Conservation (phyloP, 2,888 invertebrate species). For the Trilocha varians region DNA sequence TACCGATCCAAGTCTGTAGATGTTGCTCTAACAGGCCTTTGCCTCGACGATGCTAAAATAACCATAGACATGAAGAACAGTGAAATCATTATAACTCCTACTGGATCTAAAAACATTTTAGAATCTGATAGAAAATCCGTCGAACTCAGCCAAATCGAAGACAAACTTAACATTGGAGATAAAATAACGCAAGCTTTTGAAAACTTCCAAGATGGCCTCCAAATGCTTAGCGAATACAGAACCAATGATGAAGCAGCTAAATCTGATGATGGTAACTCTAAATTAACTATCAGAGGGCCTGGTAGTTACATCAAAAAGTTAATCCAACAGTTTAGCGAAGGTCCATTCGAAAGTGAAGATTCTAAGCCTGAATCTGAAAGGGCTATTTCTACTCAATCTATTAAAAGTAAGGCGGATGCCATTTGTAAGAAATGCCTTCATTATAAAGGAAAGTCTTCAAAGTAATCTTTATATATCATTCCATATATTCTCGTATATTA, state of each 20-base stretch:
- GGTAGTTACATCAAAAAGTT: constrained; percentile 64
- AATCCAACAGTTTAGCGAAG: constrained; percentile 67
- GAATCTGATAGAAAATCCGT: constrained; percentile 27
- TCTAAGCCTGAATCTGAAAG: constrained; percentile 52
- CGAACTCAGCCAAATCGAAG: constrained; percentile 41
- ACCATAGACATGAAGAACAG: constrained; percentile 56
- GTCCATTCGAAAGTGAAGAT: constrained; percentile 53
- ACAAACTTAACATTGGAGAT: constrained; percentile 49
- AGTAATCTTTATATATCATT: no score
- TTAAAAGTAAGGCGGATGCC: constrained; percentile 61
- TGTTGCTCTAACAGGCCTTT: constrained; percentile 51
- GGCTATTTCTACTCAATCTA: constrained; percentile 41
- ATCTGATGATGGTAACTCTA: constrained; percentile 33
- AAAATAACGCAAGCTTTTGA: constrained; percentile 49
- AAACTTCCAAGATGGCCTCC: constrained; percentile 55
- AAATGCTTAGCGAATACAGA: constrained; percentile 39
- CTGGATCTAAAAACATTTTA: constrained; percentile 32
- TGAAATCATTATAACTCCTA: constrained; percentile 60
- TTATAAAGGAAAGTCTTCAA: constrained; percentile 57
- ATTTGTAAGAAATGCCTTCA: constrained; percentile 69
- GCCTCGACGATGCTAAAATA: constrained; percentile 52
- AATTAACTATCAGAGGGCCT: constrained; percentile 56
- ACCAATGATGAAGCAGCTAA: constrained; percentile 30
- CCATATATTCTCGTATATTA: no score
- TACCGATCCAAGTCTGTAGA: constrained; percentile 73